Percentiles rank a stretch among this genome's conserved stretches.
These are phyloP conservation scores for Clarias laeviceps DNA, from an alignment of 2,797 vertebrate species.

Conservation along the genomic window DNA sequence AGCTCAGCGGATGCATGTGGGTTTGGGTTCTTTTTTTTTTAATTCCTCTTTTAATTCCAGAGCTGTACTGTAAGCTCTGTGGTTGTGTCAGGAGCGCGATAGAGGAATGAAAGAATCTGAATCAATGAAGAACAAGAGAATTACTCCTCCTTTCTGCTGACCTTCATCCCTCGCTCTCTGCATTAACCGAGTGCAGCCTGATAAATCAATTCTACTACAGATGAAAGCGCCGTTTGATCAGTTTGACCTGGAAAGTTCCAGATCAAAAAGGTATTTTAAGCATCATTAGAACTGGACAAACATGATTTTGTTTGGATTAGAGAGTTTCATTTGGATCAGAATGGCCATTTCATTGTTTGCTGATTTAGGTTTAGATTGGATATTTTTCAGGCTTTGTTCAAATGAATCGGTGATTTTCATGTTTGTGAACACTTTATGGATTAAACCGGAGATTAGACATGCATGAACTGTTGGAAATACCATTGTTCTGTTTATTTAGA, in stretches of 20 bases:
- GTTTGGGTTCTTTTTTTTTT: conserved; percentile 38
- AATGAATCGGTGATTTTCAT: not conserved
- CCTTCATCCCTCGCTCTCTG: conserved; percentile 72
- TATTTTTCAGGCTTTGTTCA: not conserved
- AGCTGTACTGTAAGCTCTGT: conserved; percentile 41
- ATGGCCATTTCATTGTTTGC: not conserved
- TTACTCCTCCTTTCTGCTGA: conserved; percentile 66
- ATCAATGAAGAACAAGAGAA: conserved; percentile 65
- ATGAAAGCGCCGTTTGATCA: conserved; percentile 14
- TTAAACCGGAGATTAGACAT: not conserved
- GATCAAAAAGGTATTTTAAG: not conserved
- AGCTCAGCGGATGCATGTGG: not conserved
- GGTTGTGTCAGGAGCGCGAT: conserved; percentile 36
- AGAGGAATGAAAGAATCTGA: conserved; percentile 53
- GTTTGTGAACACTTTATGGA: not conserved
- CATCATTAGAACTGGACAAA: not conserved
- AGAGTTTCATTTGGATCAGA: not conserved
- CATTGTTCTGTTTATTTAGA: not conserved
- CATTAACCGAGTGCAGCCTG: conserved; percentile 75
- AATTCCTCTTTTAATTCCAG: conserved; percentile 53
- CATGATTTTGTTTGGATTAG: not conserved
- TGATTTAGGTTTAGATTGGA: not conserved
- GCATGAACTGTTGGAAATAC: not conserved
- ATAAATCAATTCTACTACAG: conserved; percentile 50
- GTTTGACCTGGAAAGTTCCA: not conserved